Conservation (phyloP, 2,888 invertebrate species). For the Drosophila borborema region DNA sequence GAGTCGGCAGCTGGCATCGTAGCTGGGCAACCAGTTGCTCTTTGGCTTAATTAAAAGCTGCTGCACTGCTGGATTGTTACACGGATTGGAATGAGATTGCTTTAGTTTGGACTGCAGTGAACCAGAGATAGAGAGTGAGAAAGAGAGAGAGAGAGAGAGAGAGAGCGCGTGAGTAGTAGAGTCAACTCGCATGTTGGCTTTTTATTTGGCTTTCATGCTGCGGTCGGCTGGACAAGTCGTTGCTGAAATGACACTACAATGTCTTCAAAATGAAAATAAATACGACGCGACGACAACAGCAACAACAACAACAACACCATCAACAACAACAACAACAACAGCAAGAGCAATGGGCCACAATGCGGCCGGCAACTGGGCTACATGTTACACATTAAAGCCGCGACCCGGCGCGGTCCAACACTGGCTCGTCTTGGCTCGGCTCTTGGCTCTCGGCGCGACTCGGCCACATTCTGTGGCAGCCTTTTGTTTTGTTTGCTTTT, state of each 20-base stretch:
- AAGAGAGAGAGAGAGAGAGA: not conserved
- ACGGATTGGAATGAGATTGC: conserved; percentile 62
- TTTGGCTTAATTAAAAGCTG: conserved; percentile 81
- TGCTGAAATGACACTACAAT: conserved; percentile 81
- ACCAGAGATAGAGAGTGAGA: not conserved
- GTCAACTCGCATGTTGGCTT: conserved; percentile 35
- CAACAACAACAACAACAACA: conserved; percentile 4
- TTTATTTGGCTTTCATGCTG: conserved; percentile 76
- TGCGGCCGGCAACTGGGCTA: conserved; percentile 55
- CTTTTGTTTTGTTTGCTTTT: conserved; percentile 76
- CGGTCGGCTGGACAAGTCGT: conserved; percentile 66
- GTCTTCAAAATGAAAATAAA: conserved; percentile 82
- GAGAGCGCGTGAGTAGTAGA: not conserved
- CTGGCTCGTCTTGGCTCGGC: conserved; percentile 1
- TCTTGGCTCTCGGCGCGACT: conserved; percentile 2
- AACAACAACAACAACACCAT: conserved; percentile 22
- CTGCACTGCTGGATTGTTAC: conserved; percentile 75
- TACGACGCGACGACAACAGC: conserved; percentile 54
- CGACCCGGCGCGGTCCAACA: conserved; percentile 22
- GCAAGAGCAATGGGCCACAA: conserved; percentile 34
- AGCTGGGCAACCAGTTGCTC: conserved; percentile 74
- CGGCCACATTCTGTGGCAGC: conserved; percentile 59
- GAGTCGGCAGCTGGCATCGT: not conserved
- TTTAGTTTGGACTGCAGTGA: conserved; percentile 1
- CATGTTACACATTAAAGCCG: conserved; percentile 78